Conservation (phyloP, 2,888 invertebrate genomes). For the Cantharis flavilabris region DNA sequence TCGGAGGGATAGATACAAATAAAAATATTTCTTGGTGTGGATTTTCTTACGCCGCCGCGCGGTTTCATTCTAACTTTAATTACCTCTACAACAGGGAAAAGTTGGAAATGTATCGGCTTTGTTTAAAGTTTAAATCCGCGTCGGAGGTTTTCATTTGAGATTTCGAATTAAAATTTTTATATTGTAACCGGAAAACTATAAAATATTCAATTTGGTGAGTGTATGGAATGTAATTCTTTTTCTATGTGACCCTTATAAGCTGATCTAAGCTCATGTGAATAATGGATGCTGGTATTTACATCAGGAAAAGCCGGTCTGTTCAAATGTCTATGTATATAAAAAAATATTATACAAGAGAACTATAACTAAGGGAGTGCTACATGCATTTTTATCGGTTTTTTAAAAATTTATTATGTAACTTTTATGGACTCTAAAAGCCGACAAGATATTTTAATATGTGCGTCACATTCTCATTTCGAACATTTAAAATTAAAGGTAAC, state of each 20-base stretch:
- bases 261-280: neutral
- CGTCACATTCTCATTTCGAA: constrained; percentile 15
- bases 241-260: neutral
- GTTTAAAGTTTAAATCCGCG: neutral
- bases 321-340: constrained; percentile 1
- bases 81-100: neutral
- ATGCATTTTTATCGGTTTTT: constrained; percentile 1
- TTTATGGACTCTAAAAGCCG: constrained; percentile 12
- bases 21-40: neutral
- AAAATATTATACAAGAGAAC: constrained; percentile 3
- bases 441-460: constrained; percentile 17
- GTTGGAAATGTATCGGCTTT: neutral
- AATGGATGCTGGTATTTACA: constrained; percentile 1
- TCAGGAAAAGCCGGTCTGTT: constrained; percentile 2
- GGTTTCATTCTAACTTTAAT: neutral
- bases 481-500: constrained; percentile 29
- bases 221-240: neutral
- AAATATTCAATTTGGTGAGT: constrained; percentile 3
- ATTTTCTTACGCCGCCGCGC: neutral
- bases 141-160: neutral
- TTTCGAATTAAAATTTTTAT: neutral
- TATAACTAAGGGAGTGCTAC: constrained; percentile 1
- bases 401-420: neutral
- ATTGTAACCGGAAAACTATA: neutral
- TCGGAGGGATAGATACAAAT: neutral